Evolutionary conservation across 2,113 vertebrate species (phyloP), one percentile per base, ranked within the genome.

Genomic region (Aythya baeri): DNA sequence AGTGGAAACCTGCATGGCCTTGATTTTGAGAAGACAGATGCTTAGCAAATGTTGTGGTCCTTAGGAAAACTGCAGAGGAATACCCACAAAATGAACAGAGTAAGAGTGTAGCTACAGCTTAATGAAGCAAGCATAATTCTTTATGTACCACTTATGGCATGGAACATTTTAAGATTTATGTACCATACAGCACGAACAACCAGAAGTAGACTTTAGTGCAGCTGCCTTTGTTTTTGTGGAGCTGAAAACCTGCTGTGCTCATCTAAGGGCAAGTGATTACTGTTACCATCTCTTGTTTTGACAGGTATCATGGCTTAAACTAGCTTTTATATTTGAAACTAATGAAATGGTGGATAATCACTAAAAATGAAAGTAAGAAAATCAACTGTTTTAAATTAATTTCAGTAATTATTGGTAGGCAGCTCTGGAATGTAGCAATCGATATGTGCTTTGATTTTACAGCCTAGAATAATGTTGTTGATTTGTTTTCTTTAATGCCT

Each of bases 401-500:
- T 95, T 84, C 31, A 49, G 16, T 91, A 78, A 92, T 74, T 82
- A 83, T 74, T 73, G n/a, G 71, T 68, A 89, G 41, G 57, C 49
- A 94, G 55, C 70, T 75, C 26, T 82, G 74, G 76, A 91, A 81
- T 23, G 46, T 31, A 63, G 22, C 58, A 79, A 63, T 89, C 9
- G 0, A 41, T 96, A 79, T 73, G 96, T 92, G 72, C 50, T 85
- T 89, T 88, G 52, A 89, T 91, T 57, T 85, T 76, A 80, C 86
- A 75, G 81, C 52, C 61, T 14, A 73, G 89, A 92, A 76, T 55
- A 71, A 88, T 91, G 58, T 25, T 91, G 88, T 78, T 77, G 58
- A 88, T 95, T 93, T 96, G 77, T 96, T 96, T 95, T 70, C 93
- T 96, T 94, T 92, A 93, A 89, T 25, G 66, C 75, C 68, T 94